Conservation (phyloP, 2,797 vertebrate genomes). For the Leucoraja ocellata region DNA sequence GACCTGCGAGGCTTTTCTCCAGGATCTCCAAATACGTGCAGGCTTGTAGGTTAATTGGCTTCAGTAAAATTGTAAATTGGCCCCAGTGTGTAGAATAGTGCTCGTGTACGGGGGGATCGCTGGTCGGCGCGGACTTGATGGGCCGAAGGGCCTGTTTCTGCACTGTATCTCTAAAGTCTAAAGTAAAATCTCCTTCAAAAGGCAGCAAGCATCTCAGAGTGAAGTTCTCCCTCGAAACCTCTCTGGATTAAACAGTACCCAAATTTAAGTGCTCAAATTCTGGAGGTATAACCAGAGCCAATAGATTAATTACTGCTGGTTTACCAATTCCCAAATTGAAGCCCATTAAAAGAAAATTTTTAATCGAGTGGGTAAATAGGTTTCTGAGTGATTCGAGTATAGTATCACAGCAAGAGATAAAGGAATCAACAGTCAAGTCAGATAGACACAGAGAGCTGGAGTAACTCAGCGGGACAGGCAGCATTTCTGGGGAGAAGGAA, state of each 20-base stretch:
- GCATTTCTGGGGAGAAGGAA: too few relatives aligned
- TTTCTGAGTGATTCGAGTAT: not conserved
- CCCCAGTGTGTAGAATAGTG: too few relatives aligned
- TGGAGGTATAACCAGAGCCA: not conserved
- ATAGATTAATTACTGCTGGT: not conserved
- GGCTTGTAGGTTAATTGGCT: too few relatives aligned
- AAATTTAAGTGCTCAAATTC: not conserved
- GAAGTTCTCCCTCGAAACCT: not conserved
- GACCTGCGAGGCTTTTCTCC: too few relatives aligned
- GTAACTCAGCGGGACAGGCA: too few relatives aligned
- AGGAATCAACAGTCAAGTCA: not conserved
- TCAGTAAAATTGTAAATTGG: too few relatives aligned
- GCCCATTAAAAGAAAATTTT: not conserved
- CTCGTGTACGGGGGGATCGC: too few relatives aligned
- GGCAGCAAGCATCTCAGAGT: not conserved
- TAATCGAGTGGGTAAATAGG: not conserved
- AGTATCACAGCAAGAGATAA: not conserved
- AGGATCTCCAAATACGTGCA: too few relatives aligned
- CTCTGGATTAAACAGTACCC: not conserved
- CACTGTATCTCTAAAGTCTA: too few relatives aligned
- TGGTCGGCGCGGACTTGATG: too few relatives aligned
- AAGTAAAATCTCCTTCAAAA: not conserved
- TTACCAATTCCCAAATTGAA: not conserved
- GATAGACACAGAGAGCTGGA: too few relatives aligned
- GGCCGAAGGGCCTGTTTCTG: too few relatives aligned